Evolutionary conservation across 2,797 vertebrate species (phyloP).

Genomic region (Parauchenoglanis ngamensis): DNA sequence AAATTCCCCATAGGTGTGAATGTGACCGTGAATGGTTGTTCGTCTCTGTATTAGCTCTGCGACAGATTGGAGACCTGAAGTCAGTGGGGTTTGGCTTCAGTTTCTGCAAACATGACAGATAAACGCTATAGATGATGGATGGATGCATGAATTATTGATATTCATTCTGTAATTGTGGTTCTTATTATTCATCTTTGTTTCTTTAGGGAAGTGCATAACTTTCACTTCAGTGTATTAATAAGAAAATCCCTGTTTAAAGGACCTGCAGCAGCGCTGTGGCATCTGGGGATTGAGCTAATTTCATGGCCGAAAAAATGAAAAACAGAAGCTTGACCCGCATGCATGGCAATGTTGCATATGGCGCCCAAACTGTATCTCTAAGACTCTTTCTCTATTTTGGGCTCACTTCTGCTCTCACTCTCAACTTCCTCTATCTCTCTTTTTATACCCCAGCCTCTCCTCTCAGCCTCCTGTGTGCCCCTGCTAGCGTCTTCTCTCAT

Average conservation of each 20-base stretch:
- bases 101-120: too few species aligned
- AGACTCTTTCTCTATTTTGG: not conserved
- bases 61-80: too few species aligned
- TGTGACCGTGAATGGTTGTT: too few species aligned
- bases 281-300: not conserved
- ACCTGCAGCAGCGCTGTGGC: not conserved
- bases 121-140: too few species aligned
- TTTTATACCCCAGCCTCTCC: not conserved
- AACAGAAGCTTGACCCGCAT: not conserved
- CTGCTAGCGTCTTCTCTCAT: conserved; percentile 25
- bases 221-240: not conserved
- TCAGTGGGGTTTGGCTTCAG: too few species aligned
- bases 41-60: too few species aligned
- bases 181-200: not conserved
- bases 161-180: not conserved
- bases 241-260: not conserved
- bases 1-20: too few species aligned
- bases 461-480: not conserved
- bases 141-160: not conserved
- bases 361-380: not conserved
- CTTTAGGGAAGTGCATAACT: not conserved
- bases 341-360: not conserved
- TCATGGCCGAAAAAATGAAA: not conserved
- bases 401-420: not conserved
- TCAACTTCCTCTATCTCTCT: not conserved